These are phyloP conservation scores for Myripristis murdjan DNA, from an alignment of 2,797 vertebrate species.

Conservation along the genomic window DNA sequence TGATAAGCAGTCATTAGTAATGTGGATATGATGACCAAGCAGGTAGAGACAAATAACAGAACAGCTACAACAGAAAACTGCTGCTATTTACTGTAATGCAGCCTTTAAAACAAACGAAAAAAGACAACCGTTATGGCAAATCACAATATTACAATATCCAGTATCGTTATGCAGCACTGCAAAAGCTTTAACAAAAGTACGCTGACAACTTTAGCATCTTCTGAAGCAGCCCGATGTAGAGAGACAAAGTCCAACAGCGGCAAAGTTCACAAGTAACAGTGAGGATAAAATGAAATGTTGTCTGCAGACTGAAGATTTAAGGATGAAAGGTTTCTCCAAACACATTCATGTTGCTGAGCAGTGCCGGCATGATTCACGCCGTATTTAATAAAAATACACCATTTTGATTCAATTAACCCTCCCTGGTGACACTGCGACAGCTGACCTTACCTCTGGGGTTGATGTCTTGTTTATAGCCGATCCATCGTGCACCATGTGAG, in stretches of 20 bases:
- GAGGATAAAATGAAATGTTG: neutral
- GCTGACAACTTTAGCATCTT: neutral
- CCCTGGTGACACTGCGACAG: slow-evolving; percentile 16
- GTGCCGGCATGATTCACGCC: neutral
- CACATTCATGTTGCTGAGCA: neutral
- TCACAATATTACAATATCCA: too few relatives aligned
- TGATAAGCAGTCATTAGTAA: too few relatives aligned
- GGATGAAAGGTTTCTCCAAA: neutral
- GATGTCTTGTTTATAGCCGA: slow-evolving; percentile 75
- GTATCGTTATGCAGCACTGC: neutral
- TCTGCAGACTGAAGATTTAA: neutral
- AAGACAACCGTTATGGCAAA: too few relatives aligned
- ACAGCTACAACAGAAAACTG: too few relatives aligned
- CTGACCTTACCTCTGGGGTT: slow-evolving; percentile 80
- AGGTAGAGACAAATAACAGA: too few relatives aligned
- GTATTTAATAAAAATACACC: neutral
- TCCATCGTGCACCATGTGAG: slow-evolving; percentile 70
- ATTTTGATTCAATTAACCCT: neutral
- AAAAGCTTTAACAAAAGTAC: neutral
- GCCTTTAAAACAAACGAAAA: too few relatives aligned
- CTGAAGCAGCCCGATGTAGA: neutral
- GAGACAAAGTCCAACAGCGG: neutral
- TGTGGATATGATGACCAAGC: too few relatives aligned
- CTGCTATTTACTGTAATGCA: too few relatives aligned
- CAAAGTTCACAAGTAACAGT: neutral